phyloP scores from a whole-genome alignment of 2,888 invertebrate genomes.

The Mactromeris polynyma region DNA sequence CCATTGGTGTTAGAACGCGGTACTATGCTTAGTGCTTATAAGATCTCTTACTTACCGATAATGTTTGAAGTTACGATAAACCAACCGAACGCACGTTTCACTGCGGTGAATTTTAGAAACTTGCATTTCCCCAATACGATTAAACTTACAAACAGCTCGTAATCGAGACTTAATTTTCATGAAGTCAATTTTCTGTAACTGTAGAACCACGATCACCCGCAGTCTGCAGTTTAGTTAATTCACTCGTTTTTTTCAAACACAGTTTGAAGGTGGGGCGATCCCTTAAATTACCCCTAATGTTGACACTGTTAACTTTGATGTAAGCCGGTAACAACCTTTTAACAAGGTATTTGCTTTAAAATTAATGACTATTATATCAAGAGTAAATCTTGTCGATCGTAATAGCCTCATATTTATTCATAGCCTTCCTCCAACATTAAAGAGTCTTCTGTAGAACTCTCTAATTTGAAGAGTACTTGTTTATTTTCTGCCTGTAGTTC shows the following conservation, averaged over 20 bases:
- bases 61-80: too few relatives aligned
- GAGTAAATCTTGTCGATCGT: constrained; percentile 32
- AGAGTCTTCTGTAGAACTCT: constrained; percentile 29
- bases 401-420: constrained; percentile 50
- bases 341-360: constrained; percentile 26
- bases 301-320: constrained; percentile 44
- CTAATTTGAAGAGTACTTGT: constrained; percentile 28
- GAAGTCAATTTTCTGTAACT: constrained; percentile 10
- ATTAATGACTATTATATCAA: constrained; percentile 46
- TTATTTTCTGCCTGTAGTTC: constrained; percentile 31
- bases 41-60: too few relatives aligned
- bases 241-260: constrained; percentile 28
- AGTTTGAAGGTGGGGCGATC: constrained; percentile 25
- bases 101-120: too few relatives aligned
- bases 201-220: neutral
- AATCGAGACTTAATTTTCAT: neutral
- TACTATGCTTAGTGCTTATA: too few relatives aligned
- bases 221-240: constrained; percentile 5
- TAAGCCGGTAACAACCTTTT: constrained; percentile 37
- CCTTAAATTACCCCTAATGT: constrained; percentile 41
- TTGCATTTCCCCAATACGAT: neutral
- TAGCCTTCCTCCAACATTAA: constrained; percentile 39
- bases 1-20: too few relatives aligned
- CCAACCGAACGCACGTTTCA: too few relatives aligned
- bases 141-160: neutral